Evolutionary conservation across 2,113 vertebrate genomes (phyloP), one percentile per base, ranked within the genome.

Genomic region (Pituophis catenifer): DNA sequence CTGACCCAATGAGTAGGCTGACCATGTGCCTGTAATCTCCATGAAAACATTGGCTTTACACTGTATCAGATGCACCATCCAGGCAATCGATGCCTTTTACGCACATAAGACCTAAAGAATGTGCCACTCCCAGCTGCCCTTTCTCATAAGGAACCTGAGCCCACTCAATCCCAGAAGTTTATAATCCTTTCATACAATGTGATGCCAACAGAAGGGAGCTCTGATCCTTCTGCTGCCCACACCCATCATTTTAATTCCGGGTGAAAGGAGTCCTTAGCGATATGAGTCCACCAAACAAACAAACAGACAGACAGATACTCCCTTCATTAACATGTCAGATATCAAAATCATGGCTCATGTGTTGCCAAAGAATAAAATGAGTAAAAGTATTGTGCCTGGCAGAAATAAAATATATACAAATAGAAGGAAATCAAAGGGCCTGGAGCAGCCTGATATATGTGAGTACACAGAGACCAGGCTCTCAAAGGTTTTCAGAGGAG

Each of bases 271-370:
- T 88, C 93, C 94, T 29, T 95, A n/a, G 86, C 13, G 33, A 94
- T 17, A 91, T 95, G 90, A 94, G 93, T 94, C 89, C 91, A 44
- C 86, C 89, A 92, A 95, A 92, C 90, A 95, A 95, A 88, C 92
- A 95, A 94, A 86, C 87, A 95, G 92, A 70, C 87, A 91, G 75
- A 95, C 89, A 88, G 91, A 89, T 55, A 89, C 50, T 1, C 1
- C 89, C 13, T 86, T 92, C 93, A 24, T 23, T 91, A 87, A 48
- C 88, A 93, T 33, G 85, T 87, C 88, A 90, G 62, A 57, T 13
- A 70, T 87, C 91, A 75, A 57, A 52, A 92, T 1, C 89, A 91
- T 23, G 52, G 90, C 57, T 86, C 89, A 26, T 89, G 57, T 4
- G 62, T 91, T 90, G 8, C 9, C 88, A 89, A 33, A 94, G 2